A percentile compares a stretch with the other conserved stretches of the same genome.
Evolutionary conservation across 1,140 invertebrate genomes (phyloP).

Genomic region (Batillaria attramentaria): DNA sequence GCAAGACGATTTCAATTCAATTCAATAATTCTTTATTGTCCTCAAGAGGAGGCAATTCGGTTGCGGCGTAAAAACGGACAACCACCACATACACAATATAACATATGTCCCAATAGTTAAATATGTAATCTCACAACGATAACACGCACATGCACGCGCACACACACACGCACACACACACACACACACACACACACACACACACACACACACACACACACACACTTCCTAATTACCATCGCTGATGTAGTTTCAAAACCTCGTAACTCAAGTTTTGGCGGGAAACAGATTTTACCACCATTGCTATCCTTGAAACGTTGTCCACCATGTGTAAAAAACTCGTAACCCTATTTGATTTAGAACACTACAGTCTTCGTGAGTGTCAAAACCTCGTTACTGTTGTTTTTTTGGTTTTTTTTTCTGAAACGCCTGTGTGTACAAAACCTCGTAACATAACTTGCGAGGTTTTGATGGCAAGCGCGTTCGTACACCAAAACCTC

Average conservation of each 20-base stretch:
- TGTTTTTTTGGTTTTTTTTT: background rate
- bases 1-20: too few relatives aligned
- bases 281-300: background rate
- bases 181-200: conserved; percentile 8
- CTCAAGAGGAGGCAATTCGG: too few relatives aligned
- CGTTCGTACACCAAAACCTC: too few relatives aligned
- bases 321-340: background rate
- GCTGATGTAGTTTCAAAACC: background rate
- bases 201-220: conserved; percentile 18
- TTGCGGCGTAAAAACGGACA: too few relatives aligned
- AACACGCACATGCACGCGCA: too few relatives aligned
- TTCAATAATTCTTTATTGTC: too few relatives aligned
- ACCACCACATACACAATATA: too few relatives aligned
- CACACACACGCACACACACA: conserved; percentile 18
- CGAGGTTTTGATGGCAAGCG: too few relatives aligned
- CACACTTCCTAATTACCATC: background rate
- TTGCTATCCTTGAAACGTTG: background rate
- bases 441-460: too few relatives aligned
- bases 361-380: background rate
- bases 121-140: too few relatives aligned
- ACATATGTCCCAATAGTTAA: too few relatives aligned
- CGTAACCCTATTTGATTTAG: background rate
- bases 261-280: background rate
- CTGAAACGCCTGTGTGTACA: too few relatives aligned
- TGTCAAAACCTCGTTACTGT: background rate